phyloP scores from a whole-genome alignment of 2,113 vertebrate species.

The human (Homo sapiens) region GRCh38 chr16:83455501-83456000 shows the following conservation, averaged over 20 bases:
- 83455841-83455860: neutral
- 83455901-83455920: neutral
- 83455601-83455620: neutral
- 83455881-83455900: neutral
- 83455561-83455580: fast-evolving
- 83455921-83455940: neutral
- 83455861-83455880: constrained; percentile 54
- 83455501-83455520: neutral
- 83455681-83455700: fast-evolving
- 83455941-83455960: neutral
- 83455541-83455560: fast-evolving
- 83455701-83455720: neutral
- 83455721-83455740: neutral
- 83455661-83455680: neutral
- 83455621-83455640: neutral
- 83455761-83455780: neutral
- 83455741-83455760: neutral
- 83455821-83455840: neutral
- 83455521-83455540: neutral
- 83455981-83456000: fast-evolving
- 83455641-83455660: neutral
- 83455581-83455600: neutral
- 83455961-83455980: neutral
- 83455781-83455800: neutral
- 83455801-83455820: neutral